Percentiles rank a stretch among this genome's conserved stretches.
Conservation (phyloP, 2,888 invertebrate genomes). For the Lissonota sp. region DNA sequence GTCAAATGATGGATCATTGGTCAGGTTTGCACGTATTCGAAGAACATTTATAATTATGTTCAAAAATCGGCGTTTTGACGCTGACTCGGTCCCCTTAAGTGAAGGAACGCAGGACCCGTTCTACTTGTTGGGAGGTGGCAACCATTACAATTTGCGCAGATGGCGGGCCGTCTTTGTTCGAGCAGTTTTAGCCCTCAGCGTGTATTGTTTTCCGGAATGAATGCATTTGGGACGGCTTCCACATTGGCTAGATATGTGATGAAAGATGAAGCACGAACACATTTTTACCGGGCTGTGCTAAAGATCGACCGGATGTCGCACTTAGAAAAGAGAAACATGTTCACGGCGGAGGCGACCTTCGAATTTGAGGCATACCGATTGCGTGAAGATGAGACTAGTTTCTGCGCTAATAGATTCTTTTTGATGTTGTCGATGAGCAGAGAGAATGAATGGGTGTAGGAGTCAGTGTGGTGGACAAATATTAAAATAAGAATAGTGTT, state of each 20-base stretch:
- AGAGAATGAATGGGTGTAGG: neutral
- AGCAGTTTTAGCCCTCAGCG: neutral
- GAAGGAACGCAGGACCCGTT: conserved; percentile 15
- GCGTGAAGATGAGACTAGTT: conserved; percentile 3
- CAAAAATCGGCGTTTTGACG: no score
- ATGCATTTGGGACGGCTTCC: conserved; percentile 29
- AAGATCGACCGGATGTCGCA: conserved; percentile 23
- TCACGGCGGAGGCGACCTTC: conserved; percentile 22
- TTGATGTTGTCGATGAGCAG: conserved; percentile 17
- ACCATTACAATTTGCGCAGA: conserved; percentile 30
- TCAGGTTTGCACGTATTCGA: no score
- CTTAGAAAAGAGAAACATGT: conserved; percentile 23
- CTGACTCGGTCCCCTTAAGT: no score
- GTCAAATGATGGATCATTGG: no score
- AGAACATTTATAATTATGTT: no score
- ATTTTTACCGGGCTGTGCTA: conserved; percentile 27
- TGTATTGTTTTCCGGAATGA: conserved; percentile 19
- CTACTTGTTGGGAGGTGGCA: conserved; percentile 1
- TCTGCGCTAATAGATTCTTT: neutral
- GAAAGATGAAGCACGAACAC: conserved; percentile 30
- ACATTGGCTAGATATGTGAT: conserved; percentile 8
- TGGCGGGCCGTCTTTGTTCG: neutral
- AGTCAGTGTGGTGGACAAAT: neutral
- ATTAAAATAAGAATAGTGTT: no score
- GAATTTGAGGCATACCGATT: conserved; percentile 24